Base-by-base conservation (phyloP, 2,113 vertebrate genomes). In the Nannobrachium achirus region DNA sequence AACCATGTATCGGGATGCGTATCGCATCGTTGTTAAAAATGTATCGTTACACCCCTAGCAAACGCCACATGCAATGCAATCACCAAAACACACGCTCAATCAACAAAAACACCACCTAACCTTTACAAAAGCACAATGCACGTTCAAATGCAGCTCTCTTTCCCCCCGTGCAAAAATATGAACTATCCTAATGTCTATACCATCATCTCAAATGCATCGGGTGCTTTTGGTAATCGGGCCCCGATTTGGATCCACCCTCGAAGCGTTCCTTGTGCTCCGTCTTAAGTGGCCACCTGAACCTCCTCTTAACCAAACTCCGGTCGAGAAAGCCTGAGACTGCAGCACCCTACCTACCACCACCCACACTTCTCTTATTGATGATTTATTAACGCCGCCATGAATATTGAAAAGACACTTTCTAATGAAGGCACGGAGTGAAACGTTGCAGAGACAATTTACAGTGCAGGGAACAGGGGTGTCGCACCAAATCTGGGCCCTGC, bases 351-450 rank as follows among this genome's bases (percentile, higher is more conserved):
- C 62, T 71, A 69, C 75, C 84, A 53, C 73, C 75, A 75, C 75
- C 52, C 79, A 75, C 80, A 75, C 76, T 73, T 65, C 66, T 49
- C 46, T 51, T 84, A 81, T 89, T 86, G 87, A 91, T 91, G 86
- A 85, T 91, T 91, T 89, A 92, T 91, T 87, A 92, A 90, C 76
- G 57, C 48, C 18, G 73, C 66, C 79, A 90, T 89, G 82, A 91
- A 93, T 90, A 92, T 89, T 86, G 80, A 86, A 89, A 77, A 60
- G 87, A 88, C 89, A 76, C 82, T 84, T 81, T 86, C 83, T 91
- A 91, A 91, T 91, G 89, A 88, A 89, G 82, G 79, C 70, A 77
- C 41, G 25, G 80, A 75, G 64, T 25, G 25, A 81, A 81, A 86
- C 71, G 70, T 85, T 86, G 69, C 71, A 80, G 59, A 65, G 76